Evolutionary conservation across 2,797 vertebrate genomes (phyloP), one percentile per base, ranked within the genome.

Genomic region (Chlorospingus semifuscus): DNA sequence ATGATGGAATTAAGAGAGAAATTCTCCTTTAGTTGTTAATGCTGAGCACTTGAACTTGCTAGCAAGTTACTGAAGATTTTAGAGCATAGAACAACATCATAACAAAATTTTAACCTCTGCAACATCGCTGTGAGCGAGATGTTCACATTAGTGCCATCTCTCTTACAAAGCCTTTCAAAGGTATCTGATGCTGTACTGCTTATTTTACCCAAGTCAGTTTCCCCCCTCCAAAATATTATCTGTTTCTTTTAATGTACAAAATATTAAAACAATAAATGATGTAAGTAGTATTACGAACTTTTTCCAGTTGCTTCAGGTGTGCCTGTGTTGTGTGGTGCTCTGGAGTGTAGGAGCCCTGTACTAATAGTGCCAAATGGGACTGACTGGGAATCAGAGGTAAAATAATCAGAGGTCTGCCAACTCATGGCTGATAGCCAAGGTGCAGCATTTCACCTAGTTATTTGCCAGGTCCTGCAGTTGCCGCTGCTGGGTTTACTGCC

Each of bases 191-290:
- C 6, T 44, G 18, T 52, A 44, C 18, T 77, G n/a, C 30, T 36
- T 72, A 64, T 63, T 57, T 61, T 34, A 59, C 14, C 52, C 20
- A 4, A 30, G 21, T 46, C 0, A 0, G 1, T 83, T 83, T 5
- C 1, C 3, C 7, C 2, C 3, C 3, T 1, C 5, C 20, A 2
- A 24, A 29, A 27, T 71, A 3, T 74, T 50, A 46, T 29, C 26
- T 55, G 7, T 15, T 87, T 4, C 42, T 81, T 64, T 65, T 57
- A 64, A 36, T 22, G 8, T 53, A 24, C 41, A 49, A 42, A 89
- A 56, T 42, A 90, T 34, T 70, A 44, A 71, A 86, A 1, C 9
- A 52, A 7, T 22, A 52, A 77, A 55, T 1, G 0, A 23, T 32
- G 1, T 42, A 44, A 46, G 39, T 46, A 18, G 10, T 44, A 17